phyloP scores from a whole-genome alignment of 2,113 vertebrate genomes.

The Pungitius pungitius region DNA sequence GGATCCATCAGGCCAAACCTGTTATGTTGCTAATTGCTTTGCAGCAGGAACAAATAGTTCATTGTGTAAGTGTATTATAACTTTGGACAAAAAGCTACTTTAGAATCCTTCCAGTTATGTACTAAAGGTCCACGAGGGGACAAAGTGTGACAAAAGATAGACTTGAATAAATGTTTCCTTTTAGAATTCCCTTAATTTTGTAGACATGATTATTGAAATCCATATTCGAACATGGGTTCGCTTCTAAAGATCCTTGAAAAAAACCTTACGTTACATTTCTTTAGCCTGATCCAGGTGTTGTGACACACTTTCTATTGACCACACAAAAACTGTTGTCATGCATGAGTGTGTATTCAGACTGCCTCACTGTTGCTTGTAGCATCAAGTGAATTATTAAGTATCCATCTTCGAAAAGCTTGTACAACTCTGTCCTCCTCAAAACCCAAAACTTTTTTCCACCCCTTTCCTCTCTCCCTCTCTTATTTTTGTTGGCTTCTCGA shows the following conservation, averaged over 20 bases:
- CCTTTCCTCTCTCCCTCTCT: conserved; percentile 60
- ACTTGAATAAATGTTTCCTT: not conserved
- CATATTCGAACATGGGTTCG: not conserved
- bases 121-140: not conserved
- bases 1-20: conserved; percentile 18
- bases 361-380: conserved; percentile 69
- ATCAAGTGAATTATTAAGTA: conserved; percentile 85
- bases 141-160: not conserved
- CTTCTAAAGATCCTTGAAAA: conserved; percentile 38
- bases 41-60: not conserved
- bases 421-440: conserved; percentile 77
- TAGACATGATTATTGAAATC: not conserved
- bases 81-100: conserved; percentile 7
- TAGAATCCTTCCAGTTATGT: not conserved
- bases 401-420: conserved; percentile 79
- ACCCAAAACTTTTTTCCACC: conserved; percentile 74
- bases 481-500: conserved; percentile 80
- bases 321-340: conserved; percentile 60
- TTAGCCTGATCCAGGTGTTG: conserved; percentile 42
- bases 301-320: conserved; percentile 66
- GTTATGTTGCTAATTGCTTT: conserved; percentile 27
- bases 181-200: not conserved
- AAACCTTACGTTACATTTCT: not conserved
- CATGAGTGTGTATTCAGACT: conserved; percentile 60
- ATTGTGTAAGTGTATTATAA: not conserved